A percentile compares a stretch with the other conserved stretches of the same genome.
These are phyloP conservation scores for Oxygymnocypris stewartii DNA, from an alignment of 2,113 vertebrate species.

Conservation along the genomic window DNA sequence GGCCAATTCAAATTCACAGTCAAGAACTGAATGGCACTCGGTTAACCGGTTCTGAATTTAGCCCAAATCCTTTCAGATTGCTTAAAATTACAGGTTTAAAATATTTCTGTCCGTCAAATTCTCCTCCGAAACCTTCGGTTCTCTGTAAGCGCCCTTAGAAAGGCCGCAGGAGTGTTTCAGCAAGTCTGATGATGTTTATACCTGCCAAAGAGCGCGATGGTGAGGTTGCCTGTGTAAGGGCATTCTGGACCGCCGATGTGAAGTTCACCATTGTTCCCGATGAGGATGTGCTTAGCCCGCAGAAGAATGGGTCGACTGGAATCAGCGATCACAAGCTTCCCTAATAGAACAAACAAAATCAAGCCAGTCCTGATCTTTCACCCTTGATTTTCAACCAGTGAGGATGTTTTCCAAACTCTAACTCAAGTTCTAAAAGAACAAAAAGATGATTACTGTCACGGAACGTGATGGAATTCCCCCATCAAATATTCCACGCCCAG, in stretches of 20 bases:
- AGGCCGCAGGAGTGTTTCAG: neutral
- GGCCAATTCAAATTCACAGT: neutral
- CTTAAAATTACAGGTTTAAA: neutral
- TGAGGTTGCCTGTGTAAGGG: conserved; percentile 87
- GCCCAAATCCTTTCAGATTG: neutral
- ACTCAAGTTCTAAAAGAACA: neutral
- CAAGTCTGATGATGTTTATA: conserved; percentile 57
- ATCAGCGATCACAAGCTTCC: conserved; percentile 91
- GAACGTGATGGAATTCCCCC: conserved; percentile 16
- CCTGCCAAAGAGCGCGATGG: conserved; percentile 89
- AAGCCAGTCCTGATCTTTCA: neutral
- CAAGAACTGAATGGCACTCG: neutral
- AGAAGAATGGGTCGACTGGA: conserved; percentile 78
- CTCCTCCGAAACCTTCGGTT: neutral
- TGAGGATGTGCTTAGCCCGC: conserved; percentile 85
- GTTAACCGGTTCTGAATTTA: neutral
- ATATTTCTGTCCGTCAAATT: neutral
- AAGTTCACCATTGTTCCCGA: conserved; percentile 85
- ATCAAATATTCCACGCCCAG: conserved; percentile 15
- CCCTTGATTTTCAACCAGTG: conserved; percentile 6
- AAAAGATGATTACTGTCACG: neutral
- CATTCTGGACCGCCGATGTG: conserved; percentile 88
- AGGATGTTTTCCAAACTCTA: neutral
- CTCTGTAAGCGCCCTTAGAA: neutral
- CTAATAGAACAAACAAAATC: conserved; percentile 64